A percentile compares a stretch with the other conserved stretches of the same genome.
These are phyloP conservation scores for Acrocyrtus sp. DNA, from an alignment of 2,888 invertebrate genomes.

Conservation along the genomic window DNA sequence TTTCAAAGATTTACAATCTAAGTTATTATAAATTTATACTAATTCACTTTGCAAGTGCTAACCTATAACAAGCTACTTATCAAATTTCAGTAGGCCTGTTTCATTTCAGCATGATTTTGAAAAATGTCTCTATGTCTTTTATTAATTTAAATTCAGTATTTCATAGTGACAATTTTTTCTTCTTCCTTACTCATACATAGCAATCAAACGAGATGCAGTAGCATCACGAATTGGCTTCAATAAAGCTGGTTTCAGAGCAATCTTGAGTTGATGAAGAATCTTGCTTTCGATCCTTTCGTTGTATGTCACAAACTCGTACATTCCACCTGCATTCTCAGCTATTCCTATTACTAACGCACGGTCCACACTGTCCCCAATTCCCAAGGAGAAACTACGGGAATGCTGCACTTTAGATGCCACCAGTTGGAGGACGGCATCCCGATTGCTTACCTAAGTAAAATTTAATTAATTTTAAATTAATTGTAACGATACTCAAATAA, in stretches of 20 bases:
- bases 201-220: constrained; percentile 7
- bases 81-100: no score
- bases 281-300: constrained; percentile 46
- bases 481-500: no score
- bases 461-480: no score
- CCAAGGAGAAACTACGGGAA: constrained; percentile 47
- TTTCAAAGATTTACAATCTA: no score
- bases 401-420: constrained; percentile 41
- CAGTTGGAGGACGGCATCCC: constrained; percentile 22
- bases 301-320: constrained; percentile 41
- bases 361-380: constrained; percentile 35
- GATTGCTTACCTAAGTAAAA: constrained; percentile 25
- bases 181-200: constrained; percentile 27
- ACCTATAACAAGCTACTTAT: no score
- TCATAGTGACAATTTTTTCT: no score
- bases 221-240: constrained; percentile 39
- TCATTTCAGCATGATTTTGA: no score
- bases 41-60: no score
- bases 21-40: no score
- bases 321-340: constrained; percentile 45
- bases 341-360: constrained; percentile 37
- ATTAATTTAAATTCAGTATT: no score
- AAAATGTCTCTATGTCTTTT: no score
- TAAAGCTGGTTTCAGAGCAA: constrained; percentile 42
- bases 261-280: constrained; percentile 45